Conservation (phyloP, 2,113 vertebrate species). For the Gnathonemus longibarbis region DNA sequence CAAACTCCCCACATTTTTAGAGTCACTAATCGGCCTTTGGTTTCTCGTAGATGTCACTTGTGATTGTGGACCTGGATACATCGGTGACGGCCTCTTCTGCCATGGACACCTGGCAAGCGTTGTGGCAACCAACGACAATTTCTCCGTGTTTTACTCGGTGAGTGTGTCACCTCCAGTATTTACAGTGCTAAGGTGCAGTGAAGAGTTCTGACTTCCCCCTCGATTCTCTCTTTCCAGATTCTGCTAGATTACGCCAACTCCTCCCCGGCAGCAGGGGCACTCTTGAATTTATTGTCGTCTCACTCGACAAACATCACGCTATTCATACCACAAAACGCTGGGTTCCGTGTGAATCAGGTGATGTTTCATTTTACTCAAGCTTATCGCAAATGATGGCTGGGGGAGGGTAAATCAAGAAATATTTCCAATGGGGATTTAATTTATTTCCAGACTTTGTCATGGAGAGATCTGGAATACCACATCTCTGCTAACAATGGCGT, state of each 20-base stretch:
- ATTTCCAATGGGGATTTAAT: background rate
- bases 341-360: constrained; percentile 75
- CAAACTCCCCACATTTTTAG: background rate
- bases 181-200: background rate
- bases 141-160: constrained; percentile 84
- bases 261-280: constrained; percentile 59
- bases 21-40: background rate
- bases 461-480: constrained; percentile 81
- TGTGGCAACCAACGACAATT: constrained; percentile 64
- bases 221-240: constrained; percentile 52
- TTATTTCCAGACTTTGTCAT: constrained; percentile 69
- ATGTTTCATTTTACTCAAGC: background rate
- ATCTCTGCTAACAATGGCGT: constrained; percentile 64
- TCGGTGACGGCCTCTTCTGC: constrained; percentile 80
- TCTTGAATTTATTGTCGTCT: constrained; percentile 69
- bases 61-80: constrained; percentile 63
- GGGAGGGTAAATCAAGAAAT: background rate
- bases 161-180: constrained; percentile 25
- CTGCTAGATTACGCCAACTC: constrained; percentile 70
- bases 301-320: constrained; percentile 69
- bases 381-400: background rate
- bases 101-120: constrained; percentile 75
- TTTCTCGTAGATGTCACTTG: constrained; percentile 71
- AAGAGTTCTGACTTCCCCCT: background rate
- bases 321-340: constrained; percentile 79